Evolutionary conservation across 2,113 vertebrate species (phyloP), one percentile per base, ranked within the genome.

Genomic region (Gorsachius goisagi): DNA sequence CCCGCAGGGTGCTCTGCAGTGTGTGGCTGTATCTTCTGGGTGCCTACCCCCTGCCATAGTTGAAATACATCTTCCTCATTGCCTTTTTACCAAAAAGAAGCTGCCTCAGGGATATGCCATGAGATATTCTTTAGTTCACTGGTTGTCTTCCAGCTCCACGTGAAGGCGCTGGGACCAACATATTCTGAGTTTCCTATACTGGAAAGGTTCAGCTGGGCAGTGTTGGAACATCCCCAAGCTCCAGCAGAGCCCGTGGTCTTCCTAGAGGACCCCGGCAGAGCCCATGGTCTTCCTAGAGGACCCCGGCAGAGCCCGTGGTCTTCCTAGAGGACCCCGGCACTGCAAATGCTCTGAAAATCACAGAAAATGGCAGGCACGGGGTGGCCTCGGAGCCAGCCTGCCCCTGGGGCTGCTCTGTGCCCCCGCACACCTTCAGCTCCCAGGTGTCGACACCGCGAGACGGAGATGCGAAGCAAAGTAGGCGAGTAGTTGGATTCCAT

Each of bases 1-100:
- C 32, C 20, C 3, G 0, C 32, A 1, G 0, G 3, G 16, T 41
- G 47, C 66, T 55, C 47, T 5, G 18, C 19, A 6, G 21, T 1
- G 6, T 32, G 33, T 33, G 39, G 15, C 20, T 0, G 0, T 5
- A 2, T 12, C 53, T 30, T 62, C 32, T 23, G 32, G 66, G 3
- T 45, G 27, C 52, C 16, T 17, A 13, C 16, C 12, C 16, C 16
- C 16, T 28, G 27, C 44, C 18, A 5, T 14, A 26, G n/a, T 3
- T 37, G 28, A 32, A 37, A 44, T 20, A 2, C 1, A 3, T 17
- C 39, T 52, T 39, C 50, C 41, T 15, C 47, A 11, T 4, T 0
- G 24, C 24, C 6, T n/a, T 21, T 24, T 22, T 11, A 4, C 35
- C 52, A 27, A 44, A 28, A 66, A 49, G n/a, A 10, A 58, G 21